Evolutionary conservation across 2,888 invertebrate genomes (phyloP).

Genomic region (Chloroclystis v-ata): DNA sequence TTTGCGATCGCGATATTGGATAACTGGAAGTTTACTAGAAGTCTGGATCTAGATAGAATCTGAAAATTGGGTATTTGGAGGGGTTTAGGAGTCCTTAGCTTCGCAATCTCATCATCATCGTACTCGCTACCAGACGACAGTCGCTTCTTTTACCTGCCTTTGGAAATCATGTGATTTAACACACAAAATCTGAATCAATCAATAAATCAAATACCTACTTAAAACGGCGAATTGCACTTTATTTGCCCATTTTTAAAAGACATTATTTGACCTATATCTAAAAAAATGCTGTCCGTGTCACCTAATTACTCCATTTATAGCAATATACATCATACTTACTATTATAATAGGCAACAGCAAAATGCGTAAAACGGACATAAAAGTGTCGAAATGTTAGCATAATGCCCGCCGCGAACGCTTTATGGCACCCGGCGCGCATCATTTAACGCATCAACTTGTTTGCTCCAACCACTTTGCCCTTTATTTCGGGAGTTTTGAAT

Average conservation of each 20-base stretch:
- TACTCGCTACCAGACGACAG: too few species aligned
- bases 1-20: constrained; percentile 66
- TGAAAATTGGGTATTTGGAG: background rate
- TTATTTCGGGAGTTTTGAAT: constrained; percentile 18
- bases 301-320: constrained; percentile 29
- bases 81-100: background rate
- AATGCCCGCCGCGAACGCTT: constrained; percentile 50
- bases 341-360: constrained; percentile 32
- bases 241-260: too few species aligned
- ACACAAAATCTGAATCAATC: too few species aligned
- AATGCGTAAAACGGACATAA: constrained; percentile 49
- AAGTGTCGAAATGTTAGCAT: constrained; percentile 54
- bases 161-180: too few species aligned
- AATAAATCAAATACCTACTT: too few species aligned
- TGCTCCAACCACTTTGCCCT: constrained; percentile 28
- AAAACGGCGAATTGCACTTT: too few species aligned
- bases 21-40: constrained; percentile 26
- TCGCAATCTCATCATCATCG: too few species aligned
- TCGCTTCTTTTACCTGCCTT: too few species aligned
- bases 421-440: constrained; percentile 48
- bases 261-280: too few species aligned
- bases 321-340: constrained; percentile 29
- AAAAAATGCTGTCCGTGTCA: too few species aligned
- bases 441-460: constrained; percentile 54
- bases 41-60: background rate